A percentile compares a stretch with the other conserved stretches of the same genome.
Evolutionary conservation across 2,797 vertebrate genomes (phyloP).

Genomic region (Spondyliosoma cantharus): DNA sequence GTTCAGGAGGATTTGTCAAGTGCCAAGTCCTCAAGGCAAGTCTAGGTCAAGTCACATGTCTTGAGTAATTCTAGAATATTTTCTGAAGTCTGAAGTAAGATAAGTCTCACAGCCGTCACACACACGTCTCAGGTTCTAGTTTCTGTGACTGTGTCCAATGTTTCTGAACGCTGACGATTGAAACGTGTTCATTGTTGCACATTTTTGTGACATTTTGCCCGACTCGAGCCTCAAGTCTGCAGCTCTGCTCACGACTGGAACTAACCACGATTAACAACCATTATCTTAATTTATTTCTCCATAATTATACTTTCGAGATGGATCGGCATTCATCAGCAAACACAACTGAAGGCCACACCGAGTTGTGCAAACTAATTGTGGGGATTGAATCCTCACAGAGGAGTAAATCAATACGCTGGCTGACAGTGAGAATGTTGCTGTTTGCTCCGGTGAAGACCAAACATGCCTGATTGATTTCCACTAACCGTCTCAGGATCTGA

Average conservation of each 20-base stretch:
- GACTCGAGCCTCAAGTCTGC: not conserved
- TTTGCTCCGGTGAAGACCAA: slow-evolving; percentile 33
- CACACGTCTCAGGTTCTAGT: not conserved
- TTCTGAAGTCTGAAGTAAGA: no score
- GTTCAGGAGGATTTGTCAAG: no score
- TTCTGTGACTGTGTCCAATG: no score
- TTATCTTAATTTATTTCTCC: not conserved
- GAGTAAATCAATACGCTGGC: slow-evolving; percentile 10
- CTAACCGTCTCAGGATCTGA: slow-evolving; percentile 13
- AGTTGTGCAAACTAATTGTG: slow-evolving; percentile 18
- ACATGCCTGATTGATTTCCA: slow-evolving; percentile 50
- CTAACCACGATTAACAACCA: not conserved
- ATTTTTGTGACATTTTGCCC: not conserved
- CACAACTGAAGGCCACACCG: slow-evolving; percentile 1
- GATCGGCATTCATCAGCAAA: slow-evolving; percentile 14
- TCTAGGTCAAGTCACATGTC: no score
- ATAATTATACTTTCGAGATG: not conserved
- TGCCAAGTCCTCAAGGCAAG: no score
- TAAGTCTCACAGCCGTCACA: no score
- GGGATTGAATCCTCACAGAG: slow-evolving; percentile 17
- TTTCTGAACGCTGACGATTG: not conserved
- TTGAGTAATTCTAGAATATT: no score
- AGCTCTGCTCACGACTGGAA: not conserved
- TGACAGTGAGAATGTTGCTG: slow-evolving; percentile 31
- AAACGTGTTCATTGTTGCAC: not conserved